phyloP scores from a whole-genome alignment of 2,888 invertebrate species.

The Leucophenga maculata region DNA sequence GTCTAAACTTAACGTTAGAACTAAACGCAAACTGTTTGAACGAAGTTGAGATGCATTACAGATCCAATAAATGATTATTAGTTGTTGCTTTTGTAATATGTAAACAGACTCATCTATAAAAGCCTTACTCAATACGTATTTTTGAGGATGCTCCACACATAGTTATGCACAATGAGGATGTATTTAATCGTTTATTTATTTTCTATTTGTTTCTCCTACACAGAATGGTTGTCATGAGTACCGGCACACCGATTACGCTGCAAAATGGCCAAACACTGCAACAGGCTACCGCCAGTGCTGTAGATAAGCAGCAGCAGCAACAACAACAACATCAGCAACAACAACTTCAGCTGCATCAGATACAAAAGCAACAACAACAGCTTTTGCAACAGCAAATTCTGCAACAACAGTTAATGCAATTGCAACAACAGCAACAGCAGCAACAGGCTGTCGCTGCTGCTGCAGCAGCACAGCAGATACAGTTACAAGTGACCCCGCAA shows the following conservation, averaged over 20 bases:
- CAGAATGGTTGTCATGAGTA: conserved; percentile 73
- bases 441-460: conserved; percentile 53
- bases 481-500: conserved; percentile 68
- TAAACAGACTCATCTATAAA: not conserved
- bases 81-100: not conserved
- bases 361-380: conserved; percentile 63
- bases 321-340: conserved; percentile 51
- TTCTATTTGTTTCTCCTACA: not conserved
- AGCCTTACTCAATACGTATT: too few relatives aligned
- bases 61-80: too few relatives aligned
- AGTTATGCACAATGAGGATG: too few relatives aligned
- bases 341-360: conserved; percentile 57
- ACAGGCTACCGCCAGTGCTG: conserved; percentile 51
- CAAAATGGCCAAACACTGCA: conserved; percentile 70
- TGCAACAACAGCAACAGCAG: conserved; percentile 55
- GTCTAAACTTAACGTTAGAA: too few relatives aligned
- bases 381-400: conserved; percentile 61
- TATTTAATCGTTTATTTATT: not conserved
- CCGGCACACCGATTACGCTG: conserved; percentile 69
- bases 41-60: too few relatives aligned
- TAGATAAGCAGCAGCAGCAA: conserved; percentile 70
- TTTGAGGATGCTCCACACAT: too few relatives aligned
- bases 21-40: too few relatives aligned
- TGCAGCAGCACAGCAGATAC: conserved; percentile 58
- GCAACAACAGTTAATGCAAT: conserved; percentile 64